Evolutionary conservation across 2,888 invertebrate genomes (phyloP), one percentile per base, ranked within the genome.

Genomic region (Drosophila acutilabella): DNA sequence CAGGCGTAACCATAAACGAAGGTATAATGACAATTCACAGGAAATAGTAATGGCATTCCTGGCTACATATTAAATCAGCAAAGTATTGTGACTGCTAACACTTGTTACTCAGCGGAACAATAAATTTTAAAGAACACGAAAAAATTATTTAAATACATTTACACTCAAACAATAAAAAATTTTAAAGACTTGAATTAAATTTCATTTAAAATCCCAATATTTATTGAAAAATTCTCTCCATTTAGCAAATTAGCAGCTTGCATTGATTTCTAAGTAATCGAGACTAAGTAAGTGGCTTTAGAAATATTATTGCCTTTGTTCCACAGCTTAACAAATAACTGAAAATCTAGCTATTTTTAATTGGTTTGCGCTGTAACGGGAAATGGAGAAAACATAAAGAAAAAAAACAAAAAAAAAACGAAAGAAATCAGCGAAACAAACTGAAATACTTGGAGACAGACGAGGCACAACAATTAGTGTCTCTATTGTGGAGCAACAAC

Each of bases 401-500:
- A 51, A 8, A 30, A 41, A 38, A 57, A 54, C 45, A 57, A 53
- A n/a, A n/a, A n/a, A n/a, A n/a, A n/a, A n/a, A n/a, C n/a, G n/a
- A 47, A 6, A 23, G 23, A 23, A 23, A 23, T 23, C 23, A 4
- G 40, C 26, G n/a, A 47, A 75, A 51, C 50, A 61, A 64, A 72
- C 41, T 48, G 23, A 66, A 75, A 68, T 64, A 56, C 71, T 56
- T 48, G 62, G 20, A 26, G 52, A 54, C 61, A 59, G 61, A 36
- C 62, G 20, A 64, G 56, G 57, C 60, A 71, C 64, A 80, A 82
- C 84, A 81, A 81, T 81, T 81, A 81, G 84, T 83, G 75, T 67
- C 75, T 83, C 68, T 72, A 83, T 86, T 83, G 78, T 83, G 78
- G 57, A 71, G 57, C 60, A 70, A 56, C 52, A 71, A 67, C 64